A percentile compares a stretch with the other conserved stretches of the same genome.
phyloP scores from a whole-genome alignment of 2,113 vertebrate species.

The Oncorhynchus nerka region DNA sequence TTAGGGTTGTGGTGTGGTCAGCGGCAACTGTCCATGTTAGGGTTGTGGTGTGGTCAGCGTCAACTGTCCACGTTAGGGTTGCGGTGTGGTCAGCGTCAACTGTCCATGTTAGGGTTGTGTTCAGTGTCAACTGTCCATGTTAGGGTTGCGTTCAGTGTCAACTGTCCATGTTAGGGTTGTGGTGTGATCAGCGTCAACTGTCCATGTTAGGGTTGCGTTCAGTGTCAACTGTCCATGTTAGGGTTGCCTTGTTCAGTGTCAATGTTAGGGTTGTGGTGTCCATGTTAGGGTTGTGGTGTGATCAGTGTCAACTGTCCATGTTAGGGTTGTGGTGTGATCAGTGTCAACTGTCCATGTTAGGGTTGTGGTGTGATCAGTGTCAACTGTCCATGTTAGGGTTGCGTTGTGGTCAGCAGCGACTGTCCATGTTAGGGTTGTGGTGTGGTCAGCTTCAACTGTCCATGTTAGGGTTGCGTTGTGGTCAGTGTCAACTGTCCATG shows the following conservation, averaged over 20 bases:
- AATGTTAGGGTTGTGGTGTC: too few species aligned
- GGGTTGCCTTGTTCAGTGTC: not conserved
- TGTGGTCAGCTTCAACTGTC: conserved; percentile 81
- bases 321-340: conserved; percentile 50
- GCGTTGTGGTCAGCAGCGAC: conserved; percentile 69
- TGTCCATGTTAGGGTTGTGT: conserved; percentile 61
- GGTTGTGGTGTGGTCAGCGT: conserved; percentile 70
- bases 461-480: conserved; percentile 20
- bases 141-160: conserved; percentile 72
- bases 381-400: conserved; percentile 75
- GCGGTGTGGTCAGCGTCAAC: conserved; percentile 75
- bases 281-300: conserved; percentile 8
- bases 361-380: conserved; percentile 60
- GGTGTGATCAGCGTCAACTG: conserved; percentile 77
- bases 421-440: conserved; percentile 62
- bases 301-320: conserved; percentile 83
- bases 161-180: conserved; percentile 67
- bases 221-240: conserved; percentile 78
- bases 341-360: conserved; percentile 70
- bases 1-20: not conserved
- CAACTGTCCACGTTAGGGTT: conserved; percentile 71
- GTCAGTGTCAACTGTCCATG: too few species aligned
- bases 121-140: not conserved
- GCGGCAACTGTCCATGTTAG: not conserved
- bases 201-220: conserved; percentile 66